Base-by-base conservation (phyloP, 53 echinoderm and acorn worm species). In the Crossaster papposus region DNA sequence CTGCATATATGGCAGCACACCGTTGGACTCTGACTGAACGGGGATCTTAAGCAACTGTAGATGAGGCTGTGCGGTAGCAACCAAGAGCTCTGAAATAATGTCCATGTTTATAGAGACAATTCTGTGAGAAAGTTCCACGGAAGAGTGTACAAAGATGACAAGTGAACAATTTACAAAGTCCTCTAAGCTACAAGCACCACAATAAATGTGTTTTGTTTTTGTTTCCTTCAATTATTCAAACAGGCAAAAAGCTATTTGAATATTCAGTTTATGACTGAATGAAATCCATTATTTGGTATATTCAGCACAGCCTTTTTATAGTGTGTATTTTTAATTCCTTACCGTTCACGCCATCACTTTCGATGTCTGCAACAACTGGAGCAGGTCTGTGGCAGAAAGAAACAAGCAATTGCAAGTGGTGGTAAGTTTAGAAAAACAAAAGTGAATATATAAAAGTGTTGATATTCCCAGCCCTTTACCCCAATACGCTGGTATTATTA, bases 261-360 rank as follows among this genome's bases (percentile, higher is more conserved):
- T n/a, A n/a, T n/a, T n/a, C n/a, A n/a, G n/a, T n/a, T n/a, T n/a
- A n/a, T n/a, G n/a, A n/a, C n/a, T n/a, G n/a, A n/a, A n/a, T n/a
- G n/a, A n/a, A n/a, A n/a, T n/a, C n/a, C n/a, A n/a, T n/a, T n/a
- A n/a, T n/a, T n/a, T n/a, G n/a, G n/a, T n/a, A n/a, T n/a, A n/a
- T n/a, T n/a, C n/a, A n/a, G n/a, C n/a, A n/a, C n/a, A n/a, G n/a
- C n/a, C n/a, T n/a, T n/a, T n/a, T n/a, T n/a, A n/a, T n/a, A n/a
- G 8, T 51, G 51, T 12, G 31, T 24, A 70, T 50, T 24, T 71
- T 44, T 7, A 18, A 13, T 4, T 77, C 7, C 95, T 95, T 86
- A 95, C 95, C 95, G 93, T 95, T 95, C 54, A 64, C 17, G 30
- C 91, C 93, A 89, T 95, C 95, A 78, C 95, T 95, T 82, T 95